Conservation (phyloP, 1,140 invertebrate genomes). For the Bombus ignitus region DNA sequence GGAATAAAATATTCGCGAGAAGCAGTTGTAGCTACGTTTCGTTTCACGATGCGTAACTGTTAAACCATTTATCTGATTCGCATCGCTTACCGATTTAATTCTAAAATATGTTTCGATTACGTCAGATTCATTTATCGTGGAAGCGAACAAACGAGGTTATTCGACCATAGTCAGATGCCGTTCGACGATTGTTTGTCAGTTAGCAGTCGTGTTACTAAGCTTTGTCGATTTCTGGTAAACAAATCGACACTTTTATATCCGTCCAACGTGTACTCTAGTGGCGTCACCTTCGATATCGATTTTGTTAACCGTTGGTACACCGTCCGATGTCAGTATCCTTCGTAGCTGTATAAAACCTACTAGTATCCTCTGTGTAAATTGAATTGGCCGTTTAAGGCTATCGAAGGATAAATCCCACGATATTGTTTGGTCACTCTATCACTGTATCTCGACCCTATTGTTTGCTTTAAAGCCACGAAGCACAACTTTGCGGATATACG, state of each 20-base stretch:
- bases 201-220: background rate
- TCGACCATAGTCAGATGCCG: background rate
- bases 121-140: background rate
- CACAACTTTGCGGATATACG: background rate
- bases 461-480: slow-evolving; percentile 1
- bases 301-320: slow-evolving; percentile 1
- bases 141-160: background rate
- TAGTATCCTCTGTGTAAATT: slow-evolving; percentile 18
- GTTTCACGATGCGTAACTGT: no score
- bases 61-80: no score
- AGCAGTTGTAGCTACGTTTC: no score
- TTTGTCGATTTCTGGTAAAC: slow-evolving; percentile 5
- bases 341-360: background rate
- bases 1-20: no score
- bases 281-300: background rate
- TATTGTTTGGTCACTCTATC: slow-evolving; percentile 8
- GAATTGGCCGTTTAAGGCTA: slow-evolving; percentile 24
- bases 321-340: slow-evolving; percentile 4
- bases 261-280: background rate
- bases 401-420: slow-evolving; percentile 16
- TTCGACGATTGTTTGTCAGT: background rate
- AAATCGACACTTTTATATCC: slow-evolving; percentile 4
- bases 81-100: no score
- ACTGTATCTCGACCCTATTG: background rate
- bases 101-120: background rate